Evolutionary conservation across 2,888 invertebrate genomes (phyloP), one percentile per base, ranked within the genome.

Genomic region (Metacarcinus magister): DNA sequence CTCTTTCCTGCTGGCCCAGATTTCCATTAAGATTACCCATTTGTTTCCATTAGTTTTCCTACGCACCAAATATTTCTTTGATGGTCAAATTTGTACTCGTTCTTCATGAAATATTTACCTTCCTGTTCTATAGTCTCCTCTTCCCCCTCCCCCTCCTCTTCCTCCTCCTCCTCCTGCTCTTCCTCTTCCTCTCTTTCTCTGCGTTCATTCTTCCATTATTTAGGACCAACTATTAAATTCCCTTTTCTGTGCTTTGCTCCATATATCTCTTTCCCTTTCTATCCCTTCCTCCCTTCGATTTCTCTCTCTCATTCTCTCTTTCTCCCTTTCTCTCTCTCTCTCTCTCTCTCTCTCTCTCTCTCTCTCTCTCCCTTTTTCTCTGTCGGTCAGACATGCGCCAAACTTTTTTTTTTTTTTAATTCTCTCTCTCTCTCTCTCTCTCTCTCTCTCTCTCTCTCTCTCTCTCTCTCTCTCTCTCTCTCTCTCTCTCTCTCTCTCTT

Each of bases 331-430:
- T 32, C 32, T 28, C 39, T 54, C 92, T 46, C 48, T 23, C 46
- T 46, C 92, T 23, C 16, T 13, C 46, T n/a, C 48, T 16, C 48
- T 16, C 43, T 23, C 46, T 23, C 48, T 23, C 44, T n/a, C 46
- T 3, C 92, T n/a, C 46, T 92, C 60, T 92, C 32, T 92, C 54
- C 28, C 54, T 92, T 32, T 92, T 7, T 60, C 54, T 92, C 92
- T 48, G 28, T 54, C 54, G 19, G 19, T 92, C 46, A n/a, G 19
- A 39, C 92, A 19, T 23, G 28, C 48, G 19, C 46, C 48, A 19
- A 39, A 19, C 23, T 19, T 92, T 48, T 89, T 16, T 23, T 44
- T 23, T 8, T 46, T 19, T 10, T 13, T 44, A 28, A 16, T 13
- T 75, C n/a, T 75, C n/a, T 75, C 28, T 75, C 28, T 75, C n/a